Conservation (phyloP, 1,140 invertebrate species). For the Drosophila serrata region DNA sequence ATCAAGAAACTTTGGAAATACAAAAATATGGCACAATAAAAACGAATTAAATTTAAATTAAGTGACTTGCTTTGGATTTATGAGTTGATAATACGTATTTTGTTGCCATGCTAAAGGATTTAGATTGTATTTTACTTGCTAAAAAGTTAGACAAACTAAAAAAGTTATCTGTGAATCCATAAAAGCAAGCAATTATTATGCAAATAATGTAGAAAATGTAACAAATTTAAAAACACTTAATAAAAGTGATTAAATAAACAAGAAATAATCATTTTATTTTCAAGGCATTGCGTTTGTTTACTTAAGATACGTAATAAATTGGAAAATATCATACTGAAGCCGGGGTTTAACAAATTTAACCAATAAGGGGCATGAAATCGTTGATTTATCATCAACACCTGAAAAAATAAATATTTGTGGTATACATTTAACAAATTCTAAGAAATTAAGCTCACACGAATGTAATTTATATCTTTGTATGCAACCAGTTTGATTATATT, state of each 20-base stretch:
- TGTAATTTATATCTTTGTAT: not conserved
- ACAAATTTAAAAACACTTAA: not conserved
- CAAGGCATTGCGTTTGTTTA: not conserved
- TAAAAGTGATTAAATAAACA: not conserved
- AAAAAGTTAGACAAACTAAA: slow-evolving; percentile 13
- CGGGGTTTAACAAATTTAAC: not conserved
- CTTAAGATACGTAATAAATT: not conserved
- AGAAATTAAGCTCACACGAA: not conserved
- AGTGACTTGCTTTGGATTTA: slow-evolving; percentile 15
- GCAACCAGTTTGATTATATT: not conserved
- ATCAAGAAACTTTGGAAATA: slow-evolving; percentile 1
- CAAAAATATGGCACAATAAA: slow-evolving; percentile 6
- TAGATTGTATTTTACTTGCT: slow-evolving; percentile 17
- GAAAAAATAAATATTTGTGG: slow-evolving; percentile 5
- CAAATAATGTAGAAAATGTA: not conserved
- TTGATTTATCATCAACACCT: slow-evolving; percentile 16
- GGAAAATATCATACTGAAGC: not conserved
- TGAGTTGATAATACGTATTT: slow-evolving; percentile 20
- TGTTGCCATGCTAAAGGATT: slow-evolving; percentile 37
- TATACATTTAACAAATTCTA: not conserved
- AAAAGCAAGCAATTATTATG: not conserved
- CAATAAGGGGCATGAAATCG: not conserved
- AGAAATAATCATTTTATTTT: slow-evolving; percentile 6
- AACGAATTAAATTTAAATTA: slow-evolving; percentile 34
- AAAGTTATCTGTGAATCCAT: not conserved